Conservation (phyloP, 2,797 vertebrate species). For the Potorous gilbertii region DNA sequence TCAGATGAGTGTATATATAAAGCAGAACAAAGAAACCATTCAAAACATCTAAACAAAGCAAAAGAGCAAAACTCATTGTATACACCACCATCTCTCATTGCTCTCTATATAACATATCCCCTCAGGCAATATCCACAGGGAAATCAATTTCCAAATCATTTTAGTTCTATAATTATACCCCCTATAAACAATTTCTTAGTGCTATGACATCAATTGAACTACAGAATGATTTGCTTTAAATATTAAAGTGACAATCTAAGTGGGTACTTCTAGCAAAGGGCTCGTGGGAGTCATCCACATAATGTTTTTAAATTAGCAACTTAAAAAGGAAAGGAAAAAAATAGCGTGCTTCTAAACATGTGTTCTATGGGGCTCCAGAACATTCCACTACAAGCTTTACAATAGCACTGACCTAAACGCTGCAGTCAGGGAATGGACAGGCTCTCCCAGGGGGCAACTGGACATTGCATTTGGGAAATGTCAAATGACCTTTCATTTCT, state of each 20-base stretch:
- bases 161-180: constrained; percentile 70
- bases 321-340: constrained; percentile 43
- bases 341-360: constrained; percentile 69
- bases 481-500: background rate
- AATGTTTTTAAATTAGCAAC: constrained; percentile 61
- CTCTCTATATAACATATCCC: background rate
- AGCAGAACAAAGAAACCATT: background rate
- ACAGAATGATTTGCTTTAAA: constrained; percentile 71
- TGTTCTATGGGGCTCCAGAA: constrained; percentile 71
- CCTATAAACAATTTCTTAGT: constrained; percentile 75
- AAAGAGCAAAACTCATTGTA: background rate
- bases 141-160: constrained; percentile 25
- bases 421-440: background rate
- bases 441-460: background rate
- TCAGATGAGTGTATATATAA: background rate
- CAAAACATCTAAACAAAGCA: background rate
- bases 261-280: constrained; percentile 61
- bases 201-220: constrained; percentile 74
- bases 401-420: constrained; percentile 75
- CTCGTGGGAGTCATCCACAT: constrained; percentile 49
- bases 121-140: background rate
- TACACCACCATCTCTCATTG: constrained; percentile 27
- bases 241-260: constrained; percentile 73
- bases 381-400: constrained; percentile 68
- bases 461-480: background rate